These are phyloP conservation scores for Ceratina japonica DNA, from an alignment of 1,140 invertebrate genomes.

Conservation along the genomic window DNA sequence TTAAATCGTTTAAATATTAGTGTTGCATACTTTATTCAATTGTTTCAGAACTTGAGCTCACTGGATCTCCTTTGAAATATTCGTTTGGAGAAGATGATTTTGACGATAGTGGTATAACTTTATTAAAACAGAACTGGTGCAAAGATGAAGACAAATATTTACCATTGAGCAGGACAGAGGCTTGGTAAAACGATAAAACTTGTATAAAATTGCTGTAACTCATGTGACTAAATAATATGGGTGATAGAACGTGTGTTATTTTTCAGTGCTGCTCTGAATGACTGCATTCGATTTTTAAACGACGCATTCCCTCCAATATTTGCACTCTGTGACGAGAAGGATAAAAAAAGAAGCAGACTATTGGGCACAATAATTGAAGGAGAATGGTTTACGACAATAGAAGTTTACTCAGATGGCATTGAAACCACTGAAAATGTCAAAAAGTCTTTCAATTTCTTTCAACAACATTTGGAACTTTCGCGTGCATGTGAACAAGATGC, in stretches of 20 bases:
- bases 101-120: constrained; percentile 52
- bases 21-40: constrained; percentile 6
- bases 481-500: constrained; percentile 54
- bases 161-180: constrained; percentile 56
- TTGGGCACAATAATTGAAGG: constrained; percentile 60
- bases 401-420: constrained; percentile 45
- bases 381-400: constrained; percentile 64
- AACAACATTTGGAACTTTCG: constrained; percentile 55
- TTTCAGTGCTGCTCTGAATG: constrained; percentile 45
- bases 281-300: constrained; percentile 20
- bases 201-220: neutral
- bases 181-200: constrained; percentile 52
- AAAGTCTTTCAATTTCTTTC: constrained; percentile 42
- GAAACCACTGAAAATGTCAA: constrained; percentile 50
- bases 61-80: constrained; percentile 66
- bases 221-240: neutral
- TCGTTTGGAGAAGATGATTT: constrained; percentile 62
- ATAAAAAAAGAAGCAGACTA: constrained; percentile 58
- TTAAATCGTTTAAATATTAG: neutral
- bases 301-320: constrained; percentile 62
- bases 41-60: constrained; percentile 59
- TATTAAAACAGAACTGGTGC: constrained; percentile 60
- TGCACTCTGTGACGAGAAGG: constrained; percentile 65
- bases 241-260: neutral
- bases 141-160: constrained; percentile 64